These are phyloP conservation scores for Planiliza haematocheilus DNA, from an alignment of 2,113 vertebrate species.

Conservation along the genomic window DNA sequence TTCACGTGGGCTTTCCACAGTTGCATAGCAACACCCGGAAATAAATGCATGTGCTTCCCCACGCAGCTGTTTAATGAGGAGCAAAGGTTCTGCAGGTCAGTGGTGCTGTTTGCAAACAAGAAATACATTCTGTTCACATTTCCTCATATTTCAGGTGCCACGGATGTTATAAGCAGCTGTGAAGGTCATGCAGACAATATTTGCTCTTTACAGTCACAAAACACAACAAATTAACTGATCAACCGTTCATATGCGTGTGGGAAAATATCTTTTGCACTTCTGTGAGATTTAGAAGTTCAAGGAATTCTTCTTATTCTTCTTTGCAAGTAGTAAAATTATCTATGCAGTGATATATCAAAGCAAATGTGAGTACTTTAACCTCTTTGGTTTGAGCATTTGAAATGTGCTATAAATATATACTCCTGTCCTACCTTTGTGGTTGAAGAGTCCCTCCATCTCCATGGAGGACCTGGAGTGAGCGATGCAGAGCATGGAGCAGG, in stretches of 20 bases:
- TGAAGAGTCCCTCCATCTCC: constrained; percentile 98
- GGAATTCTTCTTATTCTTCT: too few species aligned
- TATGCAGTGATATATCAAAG: too few species aligned
- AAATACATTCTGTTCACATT: constrained; percentile 6
- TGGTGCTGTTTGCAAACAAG: constrained; percentile 55
- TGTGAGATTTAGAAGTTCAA: not conserved
- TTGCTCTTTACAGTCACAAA: too few species aligned
- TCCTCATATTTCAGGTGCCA: not conserved
- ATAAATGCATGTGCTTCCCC: constrained; percentile 19
- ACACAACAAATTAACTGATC: too few species aligned
- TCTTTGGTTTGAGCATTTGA: too few species aligned
- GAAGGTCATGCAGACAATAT: not conserved
- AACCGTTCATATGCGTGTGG: too few species aligned
- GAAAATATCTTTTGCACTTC: not conserved
- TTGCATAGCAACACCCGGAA: constrained; percentile 67
- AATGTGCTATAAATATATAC: not conserved
- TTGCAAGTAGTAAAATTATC: too few species aligned
- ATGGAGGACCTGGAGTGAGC: constrained; percentile 95
- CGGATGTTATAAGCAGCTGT: constrained; percentile 21
- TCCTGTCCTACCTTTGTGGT: constrained; percentile 92
- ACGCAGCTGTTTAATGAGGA: constrained; percentile 54
- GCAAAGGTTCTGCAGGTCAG: constrained; percentile 25
- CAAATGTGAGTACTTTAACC: too few species aligned
- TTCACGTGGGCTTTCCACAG: constrained; percentile 27
- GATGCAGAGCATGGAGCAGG: constrained; percentile 93